Evolutionary conservation across 2,797 vertebrate species (phyloP).

Genomic region (Sebastes melanostomus): DNA sequence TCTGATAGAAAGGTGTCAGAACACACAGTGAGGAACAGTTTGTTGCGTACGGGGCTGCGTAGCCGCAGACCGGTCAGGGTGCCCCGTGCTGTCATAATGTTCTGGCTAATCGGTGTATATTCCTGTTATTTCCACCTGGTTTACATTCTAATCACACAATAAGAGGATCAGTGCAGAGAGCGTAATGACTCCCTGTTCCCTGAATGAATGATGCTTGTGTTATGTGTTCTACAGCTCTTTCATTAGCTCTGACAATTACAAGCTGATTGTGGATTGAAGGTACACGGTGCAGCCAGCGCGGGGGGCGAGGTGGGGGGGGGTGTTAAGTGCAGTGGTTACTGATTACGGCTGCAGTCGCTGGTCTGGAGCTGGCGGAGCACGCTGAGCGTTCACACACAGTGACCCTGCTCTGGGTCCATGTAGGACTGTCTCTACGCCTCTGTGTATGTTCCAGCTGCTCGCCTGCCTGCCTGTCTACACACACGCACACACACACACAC

Average conservation of each 20-base stretch:
- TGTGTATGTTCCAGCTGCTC: conserved; percentile 9
- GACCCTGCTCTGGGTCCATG: not conserved
- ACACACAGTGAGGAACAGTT: no score
- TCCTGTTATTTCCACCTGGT: not conserved
- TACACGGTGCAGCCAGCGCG: not conserved
- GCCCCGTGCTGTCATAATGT: no score
- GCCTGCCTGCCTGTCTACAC: not conserved
- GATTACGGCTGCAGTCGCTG: not conserved
- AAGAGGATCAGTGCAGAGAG: not conserved
- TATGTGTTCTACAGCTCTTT: not conserved
- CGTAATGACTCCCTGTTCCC: not conserved
- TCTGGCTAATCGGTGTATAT: no score
- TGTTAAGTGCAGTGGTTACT: conserved; percentile 17
- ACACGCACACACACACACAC: not conserved
- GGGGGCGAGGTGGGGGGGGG: not conserved
- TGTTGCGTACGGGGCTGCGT: no score
- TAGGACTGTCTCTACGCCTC: not conserved
- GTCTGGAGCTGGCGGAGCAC: not conserved
- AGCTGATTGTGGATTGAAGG: conserved; percentile 12
- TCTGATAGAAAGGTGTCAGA: no score
- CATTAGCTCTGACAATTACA: conserved; percentile 33
- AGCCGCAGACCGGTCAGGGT: no score
- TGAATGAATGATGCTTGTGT: not conserved
- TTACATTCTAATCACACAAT: not conserved
- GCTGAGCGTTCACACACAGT: not conserved